Evolutionary conservation across 2,888 invertebrate species (phyloP).

Genomic region (Nemurella pictetii): DNA sequence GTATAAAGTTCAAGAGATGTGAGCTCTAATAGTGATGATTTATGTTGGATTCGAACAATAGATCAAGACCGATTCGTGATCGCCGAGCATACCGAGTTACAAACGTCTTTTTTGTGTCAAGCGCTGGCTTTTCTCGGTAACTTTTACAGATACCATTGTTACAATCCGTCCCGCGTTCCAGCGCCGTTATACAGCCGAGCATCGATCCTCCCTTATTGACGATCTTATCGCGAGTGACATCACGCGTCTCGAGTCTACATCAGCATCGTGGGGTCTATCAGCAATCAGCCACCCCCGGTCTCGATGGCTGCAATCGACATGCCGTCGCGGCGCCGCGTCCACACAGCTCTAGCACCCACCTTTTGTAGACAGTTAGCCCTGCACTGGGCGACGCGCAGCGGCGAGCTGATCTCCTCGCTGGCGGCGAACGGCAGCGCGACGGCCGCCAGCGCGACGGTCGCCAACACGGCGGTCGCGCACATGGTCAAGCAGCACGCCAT

Average conservation of each 20-base stretch:
- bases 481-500: neutral
- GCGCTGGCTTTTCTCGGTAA: neutral
- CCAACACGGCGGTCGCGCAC: neutral
- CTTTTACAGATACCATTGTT: neutral
- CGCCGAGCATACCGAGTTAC: neutral
- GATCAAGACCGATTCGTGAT: neutral
- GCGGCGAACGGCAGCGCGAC: conserved; percentile 19
- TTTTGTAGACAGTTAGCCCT: conserved; percentile 72
- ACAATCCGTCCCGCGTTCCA: neutral
- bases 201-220: neutral
- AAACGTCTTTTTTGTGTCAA: neutral
- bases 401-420: conserved; percentile 64
- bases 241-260: no score
- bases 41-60: neutral
- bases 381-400: conserved; percentile 71
- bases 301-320: no score
- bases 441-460: neutral
- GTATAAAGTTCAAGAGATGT: neutral
- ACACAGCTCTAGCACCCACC: no score
- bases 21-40: neutral
- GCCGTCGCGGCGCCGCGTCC: no score
- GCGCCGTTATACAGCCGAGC: neutral
- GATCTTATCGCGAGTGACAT: neutral
- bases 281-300: no score
- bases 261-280: no score